Percentiles rank a stretch among this genome's conserved stretches.
phyloP scores from a whole-genome alignment of 2,113 vertebrate genomes.

The Formicarius rufipectus region DNA sequence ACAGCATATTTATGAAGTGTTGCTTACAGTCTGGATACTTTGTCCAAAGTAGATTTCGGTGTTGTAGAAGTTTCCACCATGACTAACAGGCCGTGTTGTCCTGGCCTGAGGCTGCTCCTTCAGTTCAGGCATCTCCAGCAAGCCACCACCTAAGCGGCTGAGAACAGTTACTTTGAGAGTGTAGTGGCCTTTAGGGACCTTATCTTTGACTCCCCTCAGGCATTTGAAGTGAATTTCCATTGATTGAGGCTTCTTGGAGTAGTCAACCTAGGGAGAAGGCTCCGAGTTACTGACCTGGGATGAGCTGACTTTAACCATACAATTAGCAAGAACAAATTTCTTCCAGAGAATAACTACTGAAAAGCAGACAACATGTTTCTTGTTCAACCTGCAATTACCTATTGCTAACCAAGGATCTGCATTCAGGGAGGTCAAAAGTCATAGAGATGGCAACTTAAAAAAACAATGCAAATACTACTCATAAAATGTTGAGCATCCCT shows the following conservation, averaged over 20 bases:
- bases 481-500: slow-evolving; percentile 35
- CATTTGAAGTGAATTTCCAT: slow-evolving; percentile 83
- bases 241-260: slow-evolving; percentile 50
- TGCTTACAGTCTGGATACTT: slow-evolving; percentile 82
- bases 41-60: slow-evolving; percentile 83
- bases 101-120: slow-evolving; percentile 59
- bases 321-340: slow-evolving; percentile 56
- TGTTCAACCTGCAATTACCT: slow-evolving; percentile 65
- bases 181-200: slow-evolving; percentile 84
- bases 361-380: slow-evolving; percentile 52
- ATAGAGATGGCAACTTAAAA: background rate
- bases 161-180: slow-evolving; percentile 80
- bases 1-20: background rate
- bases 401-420: slow-evolving; percentile 4
- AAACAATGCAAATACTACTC: background rate
- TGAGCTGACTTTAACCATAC: slow-evolving; percentile 22
- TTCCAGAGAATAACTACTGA: background rate
- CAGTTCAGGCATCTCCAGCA: slow-evolving; percentile 56
- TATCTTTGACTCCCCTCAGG: slow-evolving; percentile 86
- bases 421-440: slow-evolving; percentile 71
- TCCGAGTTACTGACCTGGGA: slow-evolving; percentile 65
- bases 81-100: slow-evolving; percentile 71
- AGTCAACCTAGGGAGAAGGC: slow-evolving; percentile 71
- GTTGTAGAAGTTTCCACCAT: slow-evolving; percentile 81
- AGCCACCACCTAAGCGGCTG: slow-evolving; percentile 72